Evolutionary conservation across 2,888 invertebrate genomes (phyloP), one percentile per base, ranked within the genome.

Genomic region (Ornithoptera priamus): DNA sequence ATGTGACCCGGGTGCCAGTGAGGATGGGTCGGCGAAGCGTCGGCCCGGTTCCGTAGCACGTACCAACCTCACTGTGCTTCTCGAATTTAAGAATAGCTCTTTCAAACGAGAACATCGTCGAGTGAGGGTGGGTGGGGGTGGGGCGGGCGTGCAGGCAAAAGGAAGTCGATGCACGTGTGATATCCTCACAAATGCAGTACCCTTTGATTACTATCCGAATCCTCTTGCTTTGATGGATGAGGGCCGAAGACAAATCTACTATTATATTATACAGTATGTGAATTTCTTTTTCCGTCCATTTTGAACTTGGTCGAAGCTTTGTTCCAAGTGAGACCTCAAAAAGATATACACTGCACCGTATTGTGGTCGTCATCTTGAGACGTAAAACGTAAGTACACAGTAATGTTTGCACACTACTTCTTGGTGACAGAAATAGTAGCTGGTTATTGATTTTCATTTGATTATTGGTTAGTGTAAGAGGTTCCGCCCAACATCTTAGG

Each of bases 41-140:
- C 30, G 46, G 7, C 61, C 22, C n/a, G 20, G 56, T 56, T 18
- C 17, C 69, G 50, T 42, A 58, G 64, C 66, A 69, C 65, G 69
- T 69, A 46, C 56, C 39, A 42, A 59, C 61, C 17, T 22, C 65
- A 62, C 58, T 53, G 62, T 66, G 65, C 65, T 62, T 30, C 42
- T 22, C 62, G 65, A 69, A 69, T 69, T 69, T 62, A 62, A 66
- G 69, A 69, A 69, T 65, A 69, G 66, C 46, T 70, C 59, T 62
- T 62, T 24, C 67, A 63, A 68, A 68, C 68, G 57, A 30, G 50
- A 63, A 36, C 62, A 63, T 68, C 62, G 58, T 57, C n/a, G 46
- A 42, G 56, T 0, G 12, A 12, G 12, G 46, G 17, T 12, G 15
- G 46, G 8, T 7, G 63, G 22, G 24, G n/a, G 10, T 22, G 22